phyloP scores from a whole-genome alignment of 2,888 invertebrate genomes.

The Meliscaeva auricollis region DNA sequence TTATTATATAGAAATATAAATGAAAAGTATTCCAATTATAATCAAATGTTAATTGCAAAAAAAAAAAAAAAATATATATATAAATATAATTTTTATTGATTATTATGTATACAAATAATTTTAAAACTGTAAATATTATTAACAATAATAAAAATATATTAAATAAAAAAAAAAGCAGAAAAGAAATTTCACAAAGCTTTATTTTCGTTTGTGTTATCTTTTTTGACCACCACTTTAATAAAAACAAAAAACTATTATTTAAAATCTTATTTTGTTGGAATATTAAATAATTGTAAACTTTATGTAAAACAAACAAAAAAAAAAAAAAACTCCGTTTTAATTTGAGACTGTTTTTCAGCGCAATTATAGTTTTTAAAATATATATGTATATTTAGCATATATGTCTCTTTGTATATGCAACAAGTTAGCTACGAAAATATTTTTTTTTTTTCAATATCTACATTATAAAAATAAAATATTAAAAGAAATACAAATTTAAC shows the following conservation, averaged over 20 bases:
- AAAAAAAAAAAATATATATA: constrained; percentile 50
- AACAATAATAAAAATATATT: constrained; percentile 23
- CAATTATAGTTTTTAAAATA: constrained; percentile 66
- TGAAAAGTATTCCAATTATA: constrained; percentile 63
- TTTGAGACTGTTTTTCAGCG: constrained; percentile 74
- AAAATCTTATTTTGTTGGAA: constrained; percentile 27
- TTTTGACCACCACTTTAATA: background rate
- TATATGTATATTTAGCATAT: constrained; percentile 50
- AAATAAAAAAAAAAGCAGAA: constrained; percentile 30
- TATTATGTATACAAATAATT: constrained; percentile 62
- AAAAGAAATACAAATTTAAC: background rate
- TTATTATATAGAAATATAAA: constrained; percentile 64
- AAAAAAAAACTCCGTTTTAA: constrained; percentile 47
- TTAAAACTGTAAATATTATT: constrained; percentile 68
- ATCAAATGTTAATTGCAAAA: constrained; percentile 70
- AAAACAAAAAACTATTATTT: constrained; percentile 11
- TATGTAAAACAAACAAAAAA: constrained; percentile 18
- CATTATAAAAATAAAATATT: constrained; percentile 2
- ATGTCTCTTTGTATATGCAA: constrained; percentile 39
- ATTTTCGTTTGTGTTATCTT: constrained; percentile 42
- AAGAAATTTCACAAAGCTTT: constrained; percentile 47
- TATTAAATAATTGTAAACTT: constrained; percentile 20
- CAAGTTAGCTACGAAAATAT: constrained; percentile 24
- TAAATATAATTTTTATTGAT: constrained; percentile 65
- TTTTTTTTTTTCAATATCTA: constrained; percentile 53